Conservation (phyloP, 1,140 invertebrate species). For the Apis cerana region DNA sequence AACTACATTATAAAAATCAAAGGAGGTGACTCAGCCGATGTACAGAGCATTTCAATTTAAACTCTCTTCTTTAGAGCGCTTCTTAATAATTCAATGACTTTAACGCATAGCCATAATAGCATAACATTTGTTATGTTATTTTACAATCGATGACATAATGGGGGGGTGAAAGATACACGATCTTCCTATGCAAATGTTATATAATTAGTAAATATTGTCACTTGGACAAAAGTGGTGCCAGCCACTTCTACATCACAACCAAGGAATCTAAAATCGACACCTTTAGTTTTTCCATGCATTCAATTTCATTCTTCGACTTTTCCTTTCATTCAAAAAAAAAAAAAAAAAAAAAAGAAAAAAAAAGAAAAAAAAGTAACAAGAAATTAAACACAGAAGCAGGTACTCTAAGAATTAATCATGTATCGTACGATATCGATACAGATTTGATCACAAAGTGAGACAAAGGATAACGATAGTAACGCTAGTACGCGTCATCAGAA, state of each 20-base stretch:
- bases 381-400: constrained; percentile 59
- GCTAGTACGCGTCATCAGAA: constrained; percentile 32
- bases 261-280: constrained; percentile 41
- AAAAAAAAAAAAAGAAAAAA: not conserved
- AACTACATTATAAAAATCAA: not conserved
- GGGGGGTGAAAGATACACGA: constrained; percentile 39
- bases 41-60: constrained; percentile 7
- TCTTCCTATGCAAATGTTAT: constrained; percentile 14
- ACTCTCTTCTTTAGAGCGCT: not conserved
- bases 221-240: constrained; percentile 61
- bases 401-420: constrained; percentile 57
- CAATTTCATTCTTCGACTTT: constrained; percentile 4
- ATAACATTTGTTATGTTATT: not conserved
- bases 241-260: constrained; percentile 59
- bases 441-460: constrained; percentile 60
- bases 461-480: constrained; percentile 45
- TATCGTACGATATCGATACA: constrained; percentile 49
- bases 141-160: constrained; percentile 8
- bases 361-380: constrained; percentile 40
- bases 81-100: not conserved
- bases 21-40: not conserved
- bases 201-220: constrained; percentile 39
- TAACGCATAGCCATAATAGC: not conserved
- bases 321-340: constrained; percentile 5
- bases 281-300: constrained; percentile 30